phyloP scores from a whole-genome alignment of 2,113 vertebrate species.

The Hemiprocne comata region DNA sequence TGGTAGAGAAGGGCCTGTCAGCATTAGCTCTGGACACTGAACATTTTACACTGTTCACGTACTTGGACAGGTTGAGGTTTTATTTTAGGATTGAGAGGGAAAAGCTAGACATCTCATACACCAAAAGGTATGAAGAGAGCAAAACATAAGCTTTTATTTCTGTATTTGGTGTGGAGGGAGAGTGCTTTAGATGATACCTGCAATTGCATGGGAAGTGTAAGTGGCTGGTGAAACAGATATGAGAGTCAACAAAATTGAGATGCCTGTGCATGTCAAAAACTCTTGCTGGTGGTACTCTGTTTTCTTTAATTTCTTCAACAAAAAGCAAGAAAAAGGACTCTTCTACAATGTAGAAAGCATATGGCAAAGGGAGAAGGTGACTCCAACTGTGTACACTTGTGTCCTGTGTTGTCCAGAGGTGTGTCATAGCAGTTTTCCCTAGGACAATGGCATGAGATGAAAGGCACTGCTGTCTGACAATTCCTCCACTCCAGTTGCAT shows the following conservation, averaged over 20 bases:
- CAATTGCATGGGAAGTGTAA: background rate
- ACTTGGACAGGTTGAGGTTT: background rate
- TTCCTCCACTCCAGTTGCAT: background rate
- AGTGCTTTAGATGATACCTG: background rate
- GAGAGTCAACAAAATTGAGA: background rate
- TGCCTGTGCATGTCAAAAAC: background rate
- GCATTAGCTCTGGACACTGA: background rate
- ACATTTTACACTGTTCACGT: background rate
- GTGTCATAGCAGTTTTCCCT: background rate
- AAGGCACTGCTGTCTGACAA: background rate
- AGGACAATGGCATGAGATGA: background rate
- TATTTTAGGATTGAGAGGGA: background rate
- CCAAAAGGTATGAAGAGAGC: background rate
- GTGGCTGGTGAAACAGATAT: background rate
- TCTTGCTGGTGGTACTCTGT: background rate
- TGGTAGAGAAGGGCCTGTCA: background rate
- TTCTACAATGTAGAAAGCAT: background rate
- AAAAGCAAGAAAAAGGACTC: background rate
- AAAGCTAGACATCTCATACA: background rate
- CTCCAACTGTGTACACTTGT: background rate
- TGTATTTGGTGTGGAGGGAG: background rate
- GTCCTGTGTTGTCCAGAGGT: background rate
- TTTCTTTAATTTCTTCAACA: background rate
- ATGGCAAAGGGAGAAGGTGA: background rate
- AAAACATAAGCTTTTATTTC: background rate